Evolutionary conservation across 2,113 vertebrate genomes (phyloP).

Genomic region (Ammodytes dubius): DNA sequence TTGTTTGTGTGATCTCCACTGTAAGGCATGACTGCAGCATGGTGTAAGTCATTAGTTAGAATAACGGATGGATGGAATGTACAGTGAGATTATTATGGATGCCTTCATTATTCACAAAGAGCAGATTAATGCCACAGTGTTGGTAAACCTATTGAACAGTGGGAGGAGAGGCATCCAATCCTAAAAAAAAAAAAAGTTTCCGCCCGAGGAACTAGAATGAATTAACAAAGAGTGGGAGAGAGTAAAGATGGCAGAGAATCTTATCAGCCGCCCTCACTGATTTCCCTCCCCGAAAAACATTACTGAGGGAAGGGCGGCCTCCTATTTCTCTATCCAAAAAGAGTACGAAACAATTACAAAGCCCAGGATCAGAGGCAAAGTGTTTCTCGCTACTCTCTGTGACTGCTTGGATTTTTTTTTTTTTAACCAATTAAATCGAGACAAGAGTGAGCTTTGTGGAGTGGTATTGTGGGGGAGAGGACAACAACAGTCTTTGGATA

Average conservation of each 20-base stretch:
- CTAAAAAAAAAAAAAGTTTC: constrained; percentile 68
- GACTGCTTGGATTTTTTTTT: constrained; percentile 64
- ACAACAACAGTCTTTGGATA: constrained; percentile 24
- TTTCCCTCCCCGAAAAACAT: constrained; percentile 57
- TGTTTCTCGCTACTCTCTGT: constrained; percentile 39
- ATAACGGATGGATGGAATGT: constrained; percentile 64
- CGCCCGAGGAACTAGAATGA: constrained; percentile 62
- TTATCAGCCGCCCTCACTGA: constrained; percentile 27
- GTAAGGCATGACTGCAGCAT: constrained; percentile 27
- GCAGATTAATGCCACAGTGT: constrained; percentile 60
- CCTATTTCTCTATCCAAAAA: constrained; percentile 65
- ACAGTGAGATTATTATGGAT: constrained; percentile 50
- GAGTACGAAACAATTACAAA: constrained; percentile 73
- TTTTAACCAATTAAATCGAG: constrained; percentile 75
- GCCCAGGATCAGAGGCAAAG: constrained; percentile 70
- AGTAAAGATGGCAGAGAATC: constrained; percentile 55
- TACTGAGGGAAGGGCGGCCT: constrained; percentile 57
- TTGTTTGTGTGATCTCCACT: constrained; percentile 34
- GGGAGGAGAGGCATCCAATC: constrained; percentile 54
- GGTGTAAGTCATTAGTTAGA: constrained; percentile 52
- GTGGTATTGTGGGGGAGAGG: background rate
- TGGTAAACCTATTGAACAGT: constrained; percentile 60
- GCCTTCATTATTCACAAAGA: constrained; percentile 66
- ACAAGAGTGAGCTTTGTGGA: constrained; percentile 39
- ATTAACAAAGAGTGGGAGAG: constrained; percentile 41